Base-by-base conservation (phyloP, 2,113 vertebrate species). In the Xenus cinereus region DNA sequence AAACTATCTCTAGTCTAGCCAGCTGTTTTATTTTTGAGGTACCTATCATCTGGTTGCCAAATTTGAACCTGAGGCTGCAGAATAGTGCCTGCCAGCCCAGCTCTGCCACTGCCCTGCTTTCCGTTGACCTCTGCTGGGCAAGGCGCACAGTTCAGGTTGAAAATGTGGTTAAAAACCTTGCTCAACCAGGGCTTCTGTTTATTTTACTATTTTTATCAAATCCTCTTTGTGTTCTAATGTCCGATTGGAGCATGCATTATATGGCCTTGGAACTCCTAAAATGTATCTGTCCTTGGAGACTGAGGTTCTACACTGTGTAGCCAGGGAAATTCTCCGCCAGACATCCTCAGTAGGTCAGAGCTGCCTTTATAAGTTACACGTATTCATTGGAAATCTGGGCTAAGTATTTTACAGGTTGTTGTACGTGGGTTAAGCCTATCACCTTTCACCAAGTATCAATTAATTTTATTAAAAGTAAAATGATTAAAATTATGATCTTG, bases 211-310 rank as follows among this genome's bases (percentile, higher is more conserved):
- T 64, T 89, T 64, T 60, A 69, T 54, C 59, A 39, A 46, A 48
- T n/a, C 21, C 14, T 39, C 10, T 57, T 57, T 23, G 28, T 67
- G 28, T 80, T 74, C 62, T 62, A 30, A 83, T 46, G 63, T 62
- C 37, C 17, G 21, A 12, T 4, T 78, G 54, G 39, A 73, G 50
- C 39, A 5, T 39, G 43, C 9, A 0, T 68, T 57, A 14, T 4
- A 32, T 39, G 35, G 32, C 39, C 51, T 54, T 53, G 14, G 35
- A 17, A 16, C 54, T 77, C 43, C 54, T 50, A 27, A 74, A 50
- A 33, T 1, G 1, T 45, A 14, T 16, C 28, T 2, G 0, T 14
- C 4, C 21, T 30, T 46, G 35, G 76, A 39, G 32, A 12, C 22
- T 88, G 45, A 7, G 4, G 48, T 53, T 51, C 39, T 75, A 2